Evolutionary conservation across 2,797 vertebrate genomes (phyloP).

Genomic region (Siniperca scherzeri): DNA sequence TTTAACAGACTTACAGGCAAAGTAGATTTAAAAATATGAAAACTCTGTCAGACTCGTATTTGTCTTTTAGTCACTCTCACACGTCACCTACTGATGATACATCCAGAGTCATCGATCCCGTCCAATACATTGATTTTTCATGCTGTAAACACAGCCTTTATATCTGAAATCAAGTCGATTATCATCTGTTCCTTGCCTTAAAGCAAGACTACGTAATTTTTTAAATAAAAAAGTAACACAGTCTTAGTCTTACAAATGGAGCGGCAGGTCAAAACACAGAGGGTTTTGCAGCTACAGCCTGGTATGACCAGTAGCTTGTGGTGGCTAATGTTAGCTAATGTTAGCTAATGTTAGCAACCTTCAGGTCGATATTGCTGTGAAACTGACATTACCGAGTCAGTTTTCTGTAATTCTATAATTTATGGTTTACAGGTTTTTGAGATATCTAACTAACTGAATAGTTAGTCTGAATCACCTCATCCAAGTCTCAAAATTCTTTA

Average conservation of each 20-base stretch:
- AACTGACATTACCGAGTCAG: not conserved
- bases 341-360: not conserved
- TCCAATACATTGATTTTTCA: not conserved
- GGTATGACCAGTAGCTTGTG: not conserved
- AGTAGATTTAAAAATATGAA: slow-evolving; percentile 38
- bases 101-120: not conserved
- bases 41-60: not conserved
- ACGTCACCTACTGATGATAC: no score
- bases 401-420: no score
- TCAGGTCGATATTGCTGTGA: not conserved
- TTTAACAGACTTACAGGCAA: slow-evolving; percentile 41
- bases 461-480: no score
- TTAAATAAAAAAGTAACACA: not conserved
- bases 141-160: not conserved
- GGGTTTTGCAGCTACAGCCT: not conserved
- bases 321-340: no score
- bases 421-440: no score
- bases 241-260: no score
- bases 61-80: not conserved
- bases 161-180: not conserved
- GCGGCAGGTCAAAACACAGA: not conserved
- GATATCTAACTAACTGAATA: no score
- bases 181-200: not conserved
- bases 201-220: not conserved
- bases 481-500: no score